Conservation (phyloP, 2,113 vertebrate genomes). For the Tylochromis polylepis region DNA sequence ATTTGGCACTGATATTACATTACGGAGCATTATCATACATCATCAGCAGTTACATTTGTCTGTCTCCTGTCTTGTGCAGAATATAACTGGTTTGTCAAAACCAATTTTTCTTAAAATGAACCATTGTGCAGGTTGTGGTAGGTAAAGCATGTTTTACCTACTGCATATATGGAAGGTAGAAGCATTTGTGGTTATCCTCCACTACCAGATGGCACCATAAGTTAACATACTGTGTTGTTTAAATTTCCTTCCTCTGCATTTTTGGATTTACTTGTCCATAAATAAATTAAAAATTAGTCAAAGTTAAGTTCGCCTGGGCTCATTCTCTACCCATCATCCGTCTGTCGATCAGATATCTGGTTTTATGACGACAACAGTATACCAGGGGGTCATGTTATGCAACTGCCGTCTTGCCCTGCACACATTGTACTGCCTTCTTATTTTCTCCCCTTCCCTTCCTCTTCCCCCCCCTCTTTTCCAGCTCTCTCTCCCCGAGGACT, state of each 20-base stretch:
- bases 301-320: background rate
- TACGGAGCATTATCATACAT: background rate
- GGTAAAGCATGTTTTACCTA: background rate
- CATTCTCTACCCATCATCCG: accelerated
- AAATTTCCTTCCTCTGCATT: background rate
- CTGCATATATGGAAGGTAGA: background rate
- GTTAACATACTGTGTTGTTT: background rate
- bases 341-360: background rate
- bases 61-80: background rate
- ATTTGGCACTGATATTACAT: background rate
- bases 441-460: background rate
- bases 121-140: background rate
- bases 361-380: background rate
- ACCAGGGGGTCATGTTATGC: background rate
- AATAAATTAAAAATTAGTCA: background rate
- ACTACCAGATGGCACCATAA: background rate
- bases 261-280: background rate
- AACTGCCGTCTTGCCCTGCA: constrained; percentile 3
- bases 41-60: background rate
- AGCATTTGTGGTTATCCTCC: background rate
- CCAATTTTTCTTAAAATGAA: background rate
- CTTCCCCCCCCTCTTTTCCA: background rate
- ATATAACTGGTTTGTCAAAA: background rate
- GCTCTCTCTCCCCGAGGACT: constrained; percentile 20
- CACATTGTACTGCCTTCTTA: background rate